Base-by-base conservation (phyloP, 2,888 invertebrate species). In the Caenorhabditis imperialis region DNA sequence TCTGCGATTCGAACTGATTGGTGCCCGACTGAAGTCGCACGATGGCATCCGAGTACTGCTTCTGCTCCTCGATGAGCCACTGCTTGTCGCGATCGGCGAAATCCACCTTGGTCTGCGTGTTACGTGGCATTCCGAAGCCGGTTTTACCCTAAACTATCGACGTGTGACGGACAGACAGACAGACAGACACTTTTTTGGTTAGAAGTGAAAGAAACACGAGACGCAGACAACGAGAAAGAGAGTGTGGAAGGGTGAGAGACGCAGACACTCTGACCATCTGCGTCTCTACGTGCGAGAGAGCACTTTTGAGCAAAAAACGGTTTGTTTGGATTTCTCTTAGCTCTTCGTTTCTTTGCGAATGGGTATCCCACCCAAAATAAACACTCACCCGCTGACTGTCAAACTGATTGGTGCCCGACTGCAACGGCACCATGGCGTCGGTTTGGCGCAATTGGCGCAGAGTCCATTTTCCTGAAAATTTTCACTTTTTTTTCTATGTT, bases 21-120 rank as follows among this genome's bases (percentile, higher is more conserved):
- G 87, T 86, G 48, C 87, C 87, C 27, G 82, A 80, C 70, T 87
- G 87, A 18, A 87, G 79, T 63, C 87, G 82, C 22, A 87, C 86
- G 45, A 86, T 78, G 16, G 77, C 82, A 62, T 87, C 86, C 50
- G 75, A 74, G 37, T 70, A 62, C 30, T 74, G 62, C 55, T 76
- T 77, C 50, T 77, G 76, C 27, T 84, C 81, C 27, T 83, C 82
- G 53, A 86, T 81, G 42, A 53, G 38, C 78, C 81, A 86, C 44
- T 81, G 74, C 65, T 82, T 81, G 53, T 80, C 82, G 16, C 74
- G 75, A 53, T 83, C 84, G 35, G 82, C 80, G 51, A 85, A 86
- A 50, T 81, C 78, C 14, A 85, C 81, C 48, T 76, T 77, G 7
- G 84, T 85, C 40, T 77, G 74, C 20, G 85, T 85, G 69, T 86